A percentile compares a stretch with the other conserved stretches of the same genome.
phyloP scores from a whole-genome alignment of 2,113 vertebrate species.

The Nyctibius bracteatus region DNA sequence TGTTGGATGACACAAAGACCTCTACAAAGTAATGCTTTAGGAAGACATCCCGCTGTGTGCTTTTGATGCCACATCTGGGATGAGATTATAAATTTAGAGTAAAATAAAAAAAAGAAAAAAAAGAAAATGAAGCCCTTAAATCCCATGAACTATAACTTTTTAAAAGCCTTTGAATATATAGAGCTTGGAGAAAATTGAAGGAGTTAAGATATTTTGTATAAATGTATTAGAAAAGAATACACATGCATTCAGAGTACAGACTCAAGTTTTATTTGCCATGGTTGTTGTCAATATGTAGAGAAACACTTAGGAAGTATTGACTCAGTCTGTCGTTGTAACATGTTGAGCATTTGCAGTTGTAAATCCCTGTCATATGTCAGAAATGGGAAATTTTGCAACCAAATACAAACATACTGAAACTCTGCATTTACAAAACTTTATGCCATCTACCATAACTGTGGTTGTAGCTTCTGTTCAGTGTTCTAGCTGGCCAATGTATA shows the following conservation, averaged over 20 bases:
- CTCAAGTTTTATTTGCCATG: background rate
- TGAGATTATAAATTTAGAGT: background rate
- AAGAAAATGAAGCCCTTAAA: background rate
- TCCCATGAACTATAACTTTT: background rate
- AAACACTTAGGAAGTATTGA: background rate
- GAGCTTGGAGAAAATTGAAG: background rate
- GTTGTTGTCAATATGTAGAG: background rate
- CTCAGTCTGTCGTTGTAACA: background rate
- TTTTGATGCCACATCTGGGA: conserved; percentile 6
- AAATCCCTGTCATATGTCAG: background rate
- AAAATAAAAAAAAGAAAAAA: background rate
- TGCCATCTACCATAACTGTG: background rate
- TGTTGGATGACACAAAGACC: background rate
- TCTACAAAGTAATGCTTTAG: background rate
- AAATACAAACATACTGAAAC: background rate
- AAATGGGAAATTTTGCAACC: background rate
- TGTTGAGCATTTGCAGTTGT: background rate
- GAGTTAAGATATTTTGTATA: background rate
- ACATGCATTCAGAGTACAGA: background rate
- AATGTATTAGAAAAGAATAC: background rate
- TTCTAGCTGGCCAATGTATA: background rate
- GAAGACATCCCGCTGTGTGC: background rate
- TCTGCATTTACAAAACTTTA: background rate
- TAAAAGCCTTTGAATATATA: background rate
- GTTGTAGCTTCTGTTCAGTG: background rate